Percentiles rank a stretch among this genome's conserved stretches.
Conservation (phyloP, 2,888 invertebrate species). For the Drosophila antonietae region DNA sequence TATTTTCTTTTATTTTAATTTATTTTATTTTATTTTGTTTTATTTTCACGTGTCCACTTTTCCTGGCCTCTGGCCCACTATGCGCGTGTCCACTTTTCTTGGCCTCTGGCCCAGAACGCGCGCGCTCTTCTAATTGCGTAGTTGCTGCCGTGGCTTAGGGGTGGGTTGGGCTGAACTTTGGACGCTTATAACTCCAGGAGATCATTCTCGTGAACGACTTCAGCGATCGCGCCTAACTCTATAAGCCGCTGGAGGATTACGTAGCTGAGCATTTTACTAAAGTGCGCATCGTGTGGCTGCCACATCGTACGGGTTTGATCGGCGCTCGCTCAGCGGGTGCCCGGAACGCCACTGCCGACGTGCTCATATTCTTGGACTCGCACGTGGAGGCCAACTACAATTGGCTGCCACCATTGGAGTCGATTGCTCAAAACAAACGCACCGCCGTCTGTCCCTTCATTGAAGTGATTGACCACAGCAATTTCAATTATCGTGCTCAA, state of each 20-base stretch:
- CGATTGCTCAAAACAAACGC: conserved; percentile 93
- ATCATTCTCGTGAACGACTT: conserved; percentile 95
- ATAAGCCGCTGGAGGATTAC: conserved; percentile 90
- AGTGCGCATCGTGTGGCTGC: conserved; percentile 90
- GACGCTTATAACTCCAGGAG: too few species aligned
- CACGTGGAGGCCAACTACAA: conserved; percentile 96
- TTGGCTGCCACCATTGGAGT: conserved; percentile 97
- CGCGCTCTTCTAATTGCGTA: too few species aligned
- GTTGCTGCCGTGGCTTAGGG: too few species aligned
- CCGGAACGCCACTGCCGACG: conserved; percentile 90
- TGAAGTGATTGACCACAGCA: conserved; percentile 96
- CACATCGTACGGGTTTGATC: conserved; percentile 92
- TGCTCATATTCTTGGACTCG: conserved; percentile 95
- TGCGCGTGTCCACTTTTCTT: too few species aligned
- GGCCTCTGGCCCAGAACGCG: too few species aligned
- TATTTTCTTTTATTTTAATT: too few species aligned
- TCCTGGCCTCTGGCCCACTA: too few species aligned
- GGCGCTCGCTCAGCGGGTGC: conserved; percentile 95
- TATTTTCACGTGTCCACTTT: too few species aligned
- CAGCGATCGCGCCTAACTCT: conserved; percentile 91
- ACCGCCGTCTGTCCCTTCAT: conserved; percentile 98
- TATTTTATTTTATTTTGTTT: too few species aligned
- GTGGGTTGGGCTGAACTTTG: too few species aligned
- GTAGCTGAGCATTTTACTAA: conserved; percentile 89
- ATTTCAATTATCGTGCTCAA: conserved; percentile 96